phyloP scores from a whole-genome alignment of 2,113 vertebrate species.

The Cygnus atratus region DNA sequence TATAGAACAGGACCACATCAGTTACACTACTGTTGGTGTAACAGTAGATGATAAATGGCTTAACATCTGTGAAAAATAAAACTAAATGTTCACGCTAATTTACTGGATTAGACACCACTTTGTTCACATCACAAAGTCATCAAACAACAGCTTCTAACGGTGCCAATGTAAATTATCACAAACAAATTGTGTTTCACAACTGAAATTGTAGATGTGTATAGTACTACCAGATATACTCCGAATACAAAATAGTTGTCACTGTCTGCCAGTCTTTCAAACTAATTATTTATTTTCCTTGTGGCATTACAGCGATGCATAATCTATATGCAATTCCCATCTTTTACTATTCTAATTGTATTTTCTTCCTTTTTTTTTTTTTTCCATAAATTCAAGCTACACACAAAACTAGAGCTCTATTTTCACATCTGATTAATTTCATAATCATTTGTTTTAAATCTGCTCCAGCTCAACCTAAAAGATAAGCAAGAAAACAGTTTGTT shows the following conservation, averaged over 20 bases:
- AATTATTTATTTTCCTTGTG: background rate
- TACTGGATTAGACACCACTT: background rate
- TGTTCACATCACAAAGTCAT: background rate
- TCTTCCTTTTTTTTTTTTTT: background rate
- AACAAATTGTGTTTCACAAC: background rate
- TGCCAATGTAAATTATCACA: background rate
- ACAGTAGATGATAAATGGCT: background rate
- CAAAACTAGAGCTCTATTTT: constrained; percentile 1
- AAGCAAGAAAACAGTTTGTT: background rate
- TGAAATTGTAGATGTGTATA: background rate
- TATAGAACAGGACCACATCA: background rate
- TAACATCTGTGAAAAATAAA: background rate
- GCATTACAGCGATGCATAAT: background rate
- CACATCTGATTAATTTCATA: constrained; percentile 40
- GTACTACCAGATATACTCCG: background rate
- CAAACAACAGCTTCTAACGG: background rate
- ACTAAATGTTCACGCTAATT: background rate
- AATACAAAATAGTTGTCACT: background rate
- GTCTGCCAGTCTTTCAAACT: background rate
- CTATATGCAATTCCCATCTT: background rate
- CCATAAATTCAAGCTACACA: background rate
- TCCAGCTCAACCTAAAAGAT: background rate
- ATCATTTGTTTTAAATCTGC: background rate
- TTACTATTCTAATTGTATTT: background rate
- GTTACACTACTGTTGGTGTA: background rate